Conservation (phyloP, 2,888 invertebrate species). For the Ommatoiulus sabulosus region DNA sequence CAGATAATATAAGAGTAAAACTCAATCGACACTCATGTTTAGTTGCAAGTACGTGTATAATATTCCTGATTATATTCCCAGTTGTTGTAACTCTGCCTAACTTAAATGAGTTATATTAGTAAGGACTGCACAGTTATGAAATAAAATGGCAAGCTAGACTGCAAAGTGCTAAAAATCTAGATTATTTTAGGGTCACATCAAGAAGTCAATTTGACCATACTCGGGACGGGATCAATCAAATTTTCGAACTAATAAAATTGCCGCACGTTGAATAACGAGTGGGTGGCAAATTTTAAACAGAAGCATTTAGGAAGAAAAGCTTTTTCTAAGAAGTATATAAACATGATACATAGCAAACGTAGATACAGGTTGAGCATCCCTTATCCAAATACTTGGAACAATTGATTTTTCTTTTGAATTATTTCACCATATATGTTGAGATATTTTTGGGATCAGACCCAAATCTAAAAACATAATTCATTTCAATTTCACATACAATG, state of each 20-base stretch:
- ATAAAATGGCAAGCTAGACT: neutral
- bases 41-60: slow-evolving; percentile 2
- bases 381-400: too few species aligned
- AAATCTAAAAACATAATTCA: too few species aligned
- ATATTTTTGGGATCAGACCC: too few species aligned
- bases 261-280: neutral
- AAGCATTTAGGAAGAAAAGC: neutral
- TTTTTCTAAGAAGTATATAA: neutral
- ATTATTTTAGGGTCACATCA: neutral
- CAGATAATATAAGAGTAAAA: slow-evolving; percentile 2
- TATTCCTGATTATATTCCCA: neutral
- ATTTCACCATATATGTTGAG: too few species aligned
- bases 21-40: neutral
- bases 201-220: neutral
- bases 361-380: neutral
- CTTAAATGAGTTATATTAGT: slow-evolving; percentile 2
- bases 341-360: neutral
- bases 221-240: neutral
- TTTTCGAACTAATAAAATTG: neutral
- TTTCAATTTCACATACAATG: too few species aligned
- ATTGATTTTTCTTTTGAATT: too few species aligned
- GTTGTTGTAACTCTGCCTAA: neutral
- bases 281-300: neutral
- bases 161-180: neutral
- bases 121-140: slow-evolving; percentile 14